Percentiles rank a stretch among this genome's conserved stretches.
phyloP scores from a whole-genome alignment of 2,797 vertebrate species.

The Myoxocephalus aenaeus region DNA sequence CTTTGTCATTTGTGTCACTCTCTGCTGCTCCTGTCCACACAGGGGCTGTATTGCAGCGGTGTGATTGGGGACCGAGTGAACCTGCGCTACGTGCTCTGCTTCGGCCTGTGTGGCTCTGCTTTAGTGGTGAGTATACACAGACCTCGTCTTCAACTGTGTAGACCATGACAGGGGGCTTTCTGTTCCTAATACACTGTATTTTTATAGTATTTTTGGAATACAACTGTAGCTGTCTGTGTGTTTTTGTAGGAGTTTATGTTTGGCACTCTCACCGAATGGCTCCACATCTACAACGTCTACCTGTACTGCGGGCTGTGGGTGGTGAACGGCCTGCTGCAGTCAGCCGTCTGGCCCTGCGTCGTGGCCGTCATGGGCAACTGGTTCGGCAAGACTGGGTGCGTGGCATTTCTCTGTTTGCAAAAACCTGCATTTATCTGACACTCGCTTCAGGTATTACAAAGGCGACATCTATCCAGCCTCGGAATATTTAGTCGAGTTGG shows the following conservation, averaged over 20 bases:
- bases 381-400: constrained; percentile 96
- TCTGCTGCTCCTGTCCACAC: background rate
- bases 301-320: constrained; percentile 94
- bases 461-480: background rate
- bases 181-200: background rate
- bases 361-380: constrained; percentile 99
- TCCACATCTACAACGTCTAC: constrained; percentile 92
- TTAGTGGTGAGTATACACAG: constrained; percentile 87
- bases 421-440: background rate
- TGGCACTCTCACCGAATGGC: constrained; percentile 94
- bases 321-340: constrained; percentile 95
- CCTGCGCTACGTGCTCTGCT: constrained; percentile 92
- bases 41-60: constrained; percentile 97
- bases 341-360: constrained; percentile 96
- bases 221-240: background rate
- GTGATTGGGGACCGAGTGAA: constrained; percentile 93
- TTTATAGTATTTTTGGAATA: no score
- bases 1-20: background rate
- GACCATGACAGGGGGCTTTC: background rate
- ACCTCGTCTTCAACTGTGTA: background rate
- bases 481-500: constrained; percentile 11
- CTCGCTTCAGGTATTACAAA: background rate
- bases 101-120: constrained; percentile 96
- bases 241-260: constrained; percentile 90
- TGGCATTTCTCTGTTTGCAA: constrained; percentile 1